A percentile compares a stretch with the other conserved stretches of the same genome.
These are phyloP conservation scores for Mycogona germanica DNA, from an alignment of 2,888 invertebrate genomes.

Conservation along the genomic window DNA sequence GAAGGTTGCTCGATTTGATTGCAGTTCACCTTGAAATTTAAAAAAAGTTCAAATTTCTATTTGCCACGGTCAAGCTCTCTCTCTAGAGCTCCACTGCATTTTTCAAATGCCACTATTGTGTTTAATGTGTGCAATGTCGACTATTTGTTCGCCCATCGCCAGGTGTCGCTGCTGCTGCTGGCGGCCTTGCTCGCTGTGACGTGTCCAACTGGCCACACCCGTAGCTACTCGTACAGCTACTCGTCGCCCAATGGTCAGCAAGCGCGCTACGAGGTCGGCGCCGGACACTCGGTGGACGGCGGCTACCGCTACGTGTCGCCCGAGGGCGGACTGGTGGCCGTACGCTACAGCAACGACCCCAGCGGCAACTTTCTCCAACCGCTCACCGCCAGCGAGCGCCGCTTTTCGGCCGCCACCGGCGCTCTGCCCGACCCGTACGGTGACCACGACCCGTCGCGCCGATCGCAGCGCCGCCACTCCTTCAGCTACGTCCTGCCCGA, in stretches of 20 bases:
- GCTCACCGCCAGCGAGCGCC: neutral
- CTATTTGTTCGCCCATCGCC: too few species aligned
- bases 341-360: constrained; percentile 5
- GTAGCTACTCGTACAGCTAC: constrained; percentile 6
- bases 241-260: neutral
- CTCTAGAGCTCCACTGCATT: too few species aligned
- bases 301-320: constrained; percentile 1
- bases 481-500: constrained; percentile 12
- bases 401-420: neutral
- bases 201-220: neutral
- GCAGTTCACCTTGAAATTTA: too few species aligned
- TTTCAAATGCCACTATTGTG: too few species aligned
- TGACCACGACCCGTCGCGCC: neutral
- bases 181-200: neutral
- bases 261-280: neutral
- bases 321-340: constrained; percentile 7
- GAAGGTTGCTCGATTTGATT: too few species aligned
- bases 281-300: neutral
- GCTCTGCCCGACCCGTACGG: neutral
- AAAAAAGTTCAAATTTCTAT: too few species aligned
- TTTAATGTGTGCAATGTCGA: too few species aligned
- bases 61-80: too few species aligned
- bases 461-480: neutral
- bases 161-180: too few species aligned
- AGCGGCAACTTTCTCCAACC: neutral